Evolutionary conservation across 2,888 invertebrate species (phyloP).

Genomic region (Eilema depressum): DNA sequence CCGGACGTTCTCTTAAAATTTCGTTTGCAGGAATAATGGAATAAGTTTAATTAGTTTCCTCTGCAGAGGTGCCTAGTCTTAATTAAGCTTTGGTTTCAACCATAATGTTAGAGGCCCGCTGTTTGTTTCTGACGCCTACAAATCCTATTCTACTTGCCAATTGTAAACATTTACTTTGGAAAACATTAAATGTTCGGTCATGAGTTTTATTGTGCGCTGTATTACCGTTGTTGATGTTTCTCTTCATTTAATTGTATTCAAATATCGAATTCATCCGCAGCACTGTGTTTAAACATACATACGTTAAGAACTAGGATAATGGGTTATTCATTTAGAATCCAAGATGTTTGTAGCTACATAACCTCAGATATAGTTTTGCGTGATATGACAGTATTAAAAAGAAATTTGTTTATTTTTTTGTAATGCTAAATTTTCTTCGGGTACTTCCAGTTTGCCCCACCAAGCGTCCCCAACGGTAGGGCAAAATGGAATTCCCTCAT

Average conservation of each 20-base stretch:
- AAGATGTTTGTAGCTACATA: too few relatives aligned
- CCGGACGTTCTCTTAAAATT: constrained; percentile 72
- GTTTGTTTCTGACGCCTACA: constrained; percentile 62
- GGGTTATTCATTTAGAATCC: not conserved
- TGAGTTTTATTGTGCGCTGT: constrained; percentile 20
- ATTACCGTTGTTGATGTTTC: constrained; percentile 2
- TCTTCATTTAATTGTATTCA: not conserved
- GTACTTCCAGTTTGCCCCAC: too few relatives aligned
- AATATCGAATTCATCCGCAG: too few relatives aligned
- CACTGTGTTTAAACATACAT: too few relatives aligned
- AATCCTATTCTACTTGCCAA: constrained; percentile 51
- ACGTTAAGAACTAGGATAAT: not conserved
- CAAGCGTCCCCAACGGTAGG: too few relatives aligned
- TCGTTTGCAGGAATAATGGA: constrained; percentile 79
- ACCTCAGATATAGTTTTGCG: too few relatives aligned
- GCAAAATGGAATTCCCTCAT: too few relatives aligned
- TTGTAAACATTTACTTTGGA: constrained; percentile 43
- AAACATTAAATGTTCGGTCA: constrained; percentile 29
- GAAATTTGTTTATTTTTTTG: too few relatives aligned
- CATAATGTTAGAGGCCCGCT: constrained; percentile 63
- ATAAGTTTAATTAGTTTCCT: constrained; percentile 83
- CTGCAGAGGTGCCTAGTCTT: constrained; percentile 75
- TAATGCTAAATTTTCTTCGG: too few relatives aligned
- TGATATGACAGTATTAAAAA: too few relatives aligned
- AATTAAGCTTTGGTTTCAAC: constrained; percentile 78